Evolutionary conservation across 2,888 invertebrate species (phyloP).

Genomic region (Xestia xanthographa): DNA sequence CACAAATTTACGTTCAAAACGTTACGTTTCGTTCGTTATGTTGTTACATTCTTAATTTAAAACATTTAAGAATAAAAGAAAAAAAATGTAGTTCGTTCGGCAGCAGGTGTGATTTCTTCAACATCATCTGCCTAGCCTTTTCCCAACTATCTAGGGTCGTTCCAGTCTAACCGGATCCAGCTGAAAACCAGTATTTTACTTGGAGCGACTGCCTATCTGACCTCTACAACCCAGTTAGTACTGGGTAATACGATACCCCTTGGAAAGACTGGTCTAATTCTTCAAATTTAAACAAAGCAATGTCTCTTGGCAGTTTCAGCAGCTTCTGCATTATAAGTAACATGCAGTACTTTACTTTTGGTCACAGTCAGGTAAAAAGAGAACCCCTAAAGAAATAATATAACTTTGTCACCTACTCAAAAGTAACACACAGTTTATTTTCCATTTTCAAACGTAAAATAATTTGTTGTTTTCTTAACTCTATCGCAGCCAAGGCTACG

Average conservation of each 20-base stretch:
- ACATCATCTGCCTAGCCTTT: not conserved
- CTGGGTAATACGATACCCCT: not conserved
- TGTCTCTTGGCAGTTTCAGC: no score
- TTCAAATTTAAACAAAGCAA: not conserved
- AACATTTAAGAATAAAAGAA: no score
- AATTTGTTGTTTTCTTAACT: not conserved
- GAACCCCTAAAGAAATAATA: not conserved
- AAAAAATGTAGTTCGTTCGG: no score
- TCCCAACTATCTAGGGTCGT: not conserved
- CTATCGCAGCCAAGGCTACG: conserved; percentile 7
- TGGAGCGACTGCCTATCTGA: not conserved
- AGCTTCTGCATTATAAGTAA: not conserved
- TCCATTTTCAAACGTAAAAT: not conserved
- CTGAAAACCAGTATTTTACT: not conserved
- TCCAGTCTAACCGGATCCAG: not conserved
- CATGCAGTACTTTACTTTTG: not conserved
- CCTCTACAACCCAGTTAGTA: not conserved
- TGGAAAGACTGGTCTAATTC: not conserved
- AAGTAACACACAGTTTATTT: not conserved
- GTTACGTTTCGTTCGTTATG: not conserved
- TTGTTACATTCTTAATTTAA: no score
- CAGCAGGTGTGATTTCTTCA: not conserved
- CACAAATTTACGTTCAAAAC: conserved; percentile 15
- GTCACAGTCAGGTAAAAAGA: not conserved
- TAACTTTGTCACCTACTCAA: not conserved